A percentile compares a stretch with the other conserved stretches of the same genome.
Conservation (phyloP, 2,888 invertebrate genomes). For the Plutella xylostella region DNA sequence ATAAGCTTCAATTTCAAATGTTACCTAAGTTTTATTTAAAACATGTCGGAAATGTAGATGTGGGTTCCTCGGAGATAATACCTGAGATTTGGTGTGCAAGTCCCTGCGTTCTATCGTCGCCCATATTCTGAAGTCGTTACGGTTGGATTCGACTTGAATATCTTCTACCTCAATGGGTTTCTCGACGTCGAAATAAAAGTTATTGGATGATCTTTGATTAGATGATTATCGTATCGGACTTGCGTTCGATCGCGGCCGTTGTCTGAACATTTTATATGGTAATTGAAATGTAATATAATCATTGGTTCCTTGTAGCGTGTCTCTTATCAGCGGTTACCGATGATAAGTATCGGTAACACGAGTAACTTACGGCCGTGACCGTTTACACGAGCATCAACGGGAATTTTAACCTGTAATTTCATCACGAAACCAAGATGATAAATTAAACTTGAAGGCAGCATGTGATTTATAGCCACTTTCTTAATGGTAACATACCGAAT, state of each 20-base stretch:
- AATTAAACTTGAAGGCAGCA: no score
- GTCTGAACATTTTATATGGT: slow-evolving; percentile 63
- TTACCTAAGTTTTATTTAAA: slow-evolving; percentile 26
- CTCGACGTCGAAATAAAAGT: slow-evolving; percentile 48
- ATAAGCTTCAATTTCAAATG: slow-evolving; percentile 33
- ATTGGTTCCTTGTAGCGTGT: slow-evolving; percentile 37
- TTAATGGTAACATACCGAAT: no score
- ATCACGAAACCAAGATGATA: no score
- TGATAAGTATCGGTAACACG: slow-evolving; percentile 33
- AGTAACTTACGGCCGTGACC: slow-evolving; percentile 21
- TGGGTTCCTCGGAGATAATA: slow-evolving; percentile 44
- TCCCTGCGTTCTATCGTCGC: slow-evolving; percentile 28
- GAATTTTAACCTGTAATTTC: no score
- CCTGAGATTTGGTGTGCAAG: slow-evolving; percentile 40
- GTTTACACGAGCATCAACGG: slow-evolving; percentile 26
- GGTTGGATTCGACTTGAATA: slow-evolving; percentile 27
- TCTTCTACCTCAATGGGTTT: slow-evolving; percentile 27
- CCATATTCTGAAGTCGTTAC: slow-evolving; percentile 30
- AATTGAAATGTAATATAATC: slow-evolving; percentile 65
- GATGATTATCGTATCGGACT: slow-evolving; percentile 64
- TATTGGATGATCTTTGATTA: slow-evolving; percentile 65
- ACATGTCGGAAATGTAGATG: slow-evolving; percentile 38
- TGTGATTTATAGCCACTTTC: no score
- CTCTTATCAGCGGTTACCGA: slow-evolving; percentile 51
- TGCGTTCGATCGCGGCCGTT: slow-evolving; percentile 47